A percentile compares a stretch with the other conserved stretches of the same genome.
phyloP scores from a whole-genome alignment of 2,888 invertebrate genomes.

The Romanomermis culicivorax region DNA sequence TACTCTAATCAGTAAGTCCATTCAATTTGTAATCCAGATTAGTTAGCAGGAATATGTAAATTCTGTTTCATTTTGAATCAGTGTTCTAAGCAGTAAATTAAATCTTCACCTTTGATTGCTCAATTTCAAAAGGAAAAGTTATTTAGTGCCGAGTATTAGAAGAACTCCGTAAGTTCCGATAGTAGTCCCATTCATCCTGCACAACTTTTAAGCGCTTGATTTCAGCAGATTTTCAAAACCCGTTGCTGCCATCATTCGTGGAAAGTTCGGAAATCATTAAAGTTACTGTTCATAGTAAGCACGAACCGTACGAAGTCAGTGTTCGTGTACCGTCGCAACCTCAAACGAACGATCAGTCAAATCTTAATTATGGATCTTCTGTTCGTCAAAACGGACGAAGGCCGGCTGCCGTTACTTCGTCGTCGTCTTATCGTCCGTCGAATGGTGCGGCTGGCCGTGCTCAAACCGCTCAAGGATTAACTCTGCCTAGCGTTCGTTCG shows the following conservation, averaged over 20 bases:
- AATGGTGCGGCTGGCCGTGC: background rate
- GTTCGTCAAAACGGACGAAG: too few relatives aligned
- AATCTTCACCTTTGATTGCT: background rate
- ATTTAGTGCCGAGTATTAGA: too few relatives aligned
- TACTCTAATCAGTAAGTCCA: background rate
- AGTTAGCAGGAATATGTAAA: too few relatives aligned
- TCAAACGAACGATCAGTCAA: too few relatives aligned
- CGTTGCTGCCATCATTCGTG: background rate
- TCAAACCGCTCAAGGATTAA: background rate
- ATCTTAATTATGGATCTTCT: too few relatives aligned
- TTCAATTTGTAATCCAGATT: too few relatives aligned
- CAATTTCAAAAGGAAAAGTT: slow-evolving; percentile 1
- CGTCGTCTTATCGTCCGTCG: too few relatives aligned
- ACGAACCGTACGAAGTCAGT: slow-evolving; percentile 1
- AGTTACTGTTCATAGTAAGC: background rate
- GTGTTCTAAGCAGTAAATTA: background rate
- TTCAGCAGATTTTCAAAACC: background rate
- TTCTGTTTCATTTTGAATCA: background rate
- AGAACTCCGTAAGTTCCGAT: too few relatives aligned
- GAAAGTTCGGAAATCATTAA: background rate
- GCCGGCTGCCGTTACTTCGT: too few relatives aligned
- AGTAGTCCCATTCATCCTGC: too few relatives aligned
- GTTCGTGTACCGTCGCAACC: background rate
- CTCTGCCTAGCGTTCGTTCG: background rate
- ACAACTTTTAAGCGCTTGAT: too few relatives aligned